Evolutionary conservation across 64 coral and sea anemone genomes (phyloP).

Genomic region (Exaiptasia diaphana): DNA sequence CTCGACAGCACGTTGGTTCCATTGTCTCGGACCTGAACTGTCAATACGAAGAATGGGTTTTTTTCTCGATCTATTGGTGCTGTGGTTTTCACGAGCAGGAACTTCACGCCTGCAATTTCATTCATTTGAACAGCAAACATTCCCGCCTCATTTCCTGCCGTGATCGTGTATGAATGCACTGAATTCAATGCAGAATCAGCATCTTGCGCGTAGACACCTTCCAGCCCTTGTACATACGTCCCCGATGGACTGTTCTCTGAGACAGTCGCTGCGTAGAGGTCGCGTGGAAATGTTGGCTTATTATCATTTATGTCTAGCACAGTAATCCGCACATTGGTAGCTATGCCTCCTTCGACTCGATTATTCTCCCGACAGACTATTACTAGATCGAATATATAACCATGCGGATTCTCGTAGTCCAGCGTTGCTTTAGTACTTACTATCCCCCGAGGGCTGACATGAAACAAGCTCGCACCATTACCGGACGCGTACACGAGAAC

Average conservation of each 20-base stretch:
- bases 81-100: conserved; percentile 78
- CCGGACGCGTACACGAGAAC: conserved; percentile 56
- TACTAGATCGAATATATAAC: conserved; percentile 77
- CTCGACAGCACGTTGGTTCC: conserved; percentile 47
- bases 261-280: conserved; percentile 69
- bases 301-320: conserved; percentile 86
- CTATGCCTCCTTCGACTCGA: conserved; percentile 37
- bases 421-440: conserved; percentile 75
- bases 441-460: conserved; percentile 64
- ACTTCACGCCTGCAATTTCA: conserved; percentile 73
- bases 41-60: conserved; percentile 72
- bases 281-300: conserved; percentile 66
- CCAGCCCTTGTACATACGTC: conserved; percentile 69
- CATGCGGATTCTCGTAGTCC: conserved; percentile 82
- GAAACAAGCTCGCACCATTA: conserved; percentile 54
- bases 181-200: conserved; percentile 77
- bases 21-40: conserved; percentile 74
- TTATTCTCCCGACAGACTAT: conserved; percentile 61
- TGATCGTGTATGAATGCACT: conserved; percentile 69
- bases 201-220: conserved; percentile 76
- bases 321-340: conserved; percentile 49
- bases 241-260: conserved; percentile 54
- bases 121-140: conserved; percentile 71
- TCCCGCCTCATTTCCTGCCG: conserved; percentile 75
- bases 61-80: conserved; percentile 77